Percentiles rank a stretch among this genome's conserved stretches.
Conservation (phyloP, 1,140 invertebrate species). For the Drosophila kepulauana region DNA sequence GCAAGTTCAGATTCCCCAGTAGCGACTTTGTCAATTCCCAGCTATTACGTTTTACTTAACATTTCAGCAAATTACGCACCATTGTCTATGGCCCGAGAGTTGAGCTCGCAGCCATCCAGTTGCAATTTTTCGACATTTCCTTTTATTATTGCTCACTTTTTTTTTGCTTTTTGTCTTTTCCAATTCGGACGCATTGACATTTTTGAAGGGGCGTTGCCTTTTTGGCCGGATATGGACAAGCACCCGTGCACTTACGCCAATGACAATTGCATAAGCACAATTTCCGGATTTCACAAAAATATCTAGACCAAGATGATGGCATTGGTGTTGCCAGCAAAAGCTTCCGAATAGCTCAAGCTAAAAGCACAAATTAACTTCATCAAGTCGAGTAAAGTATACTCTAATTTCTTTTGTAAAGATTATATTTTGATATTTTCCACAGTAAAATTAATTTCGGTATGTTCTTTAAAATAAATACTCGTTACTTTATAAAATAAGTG, state of each 20-base stretch:
- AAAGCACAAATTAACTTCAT: background rate
- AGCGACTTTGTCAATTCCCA: constrained; percentile 69
- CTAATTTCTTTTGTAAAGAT: background rate
- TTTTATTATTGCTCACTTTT: background rate
- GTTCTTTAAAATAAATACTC: background rate
- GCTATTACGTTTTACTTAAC: constrained; percentile 76
- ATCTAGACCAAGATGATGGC: constrained; percentile 18
- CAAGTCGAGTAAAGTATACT: background rate
- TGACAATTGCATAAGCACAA: constrained; percentile 72
- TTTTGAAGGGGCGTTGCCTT: constrained; percentile 41
- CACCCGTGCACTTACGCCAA: constrained; percentile 46
- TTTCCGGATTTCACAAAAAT: constrained; percentile 68
- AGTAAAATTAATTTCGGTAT: background rate
- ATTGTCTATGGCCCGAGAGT: constrained; percentile 59
- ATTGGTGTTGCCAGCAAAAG: background rate
- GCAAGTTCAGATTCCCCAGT: constrained; percentile 30
- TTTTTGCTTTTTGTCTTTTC: constrained; percentile 23
- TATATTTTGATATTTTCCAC: background rate
- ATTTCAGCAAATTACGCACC: constrained; percentile 75
- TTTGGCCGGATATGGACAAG: constrained; percentile 46
- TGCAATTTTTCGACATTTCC: constrained; percentile 23
- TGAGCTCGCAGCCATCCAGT: constrained; percentile 32
- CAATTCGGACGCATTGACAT: constrained; percentile 29
- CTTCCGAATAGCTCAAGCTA: background rate
- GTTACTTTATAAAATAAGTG: background rate